A percentile compares a stretch with the other conserved stretches of the same genome.
These are phyloP conservation scores for Myopa tessellatipennis DNA, from an alignment of 2,888 invertebrate species.

Conservation along the genomic window DNA sequence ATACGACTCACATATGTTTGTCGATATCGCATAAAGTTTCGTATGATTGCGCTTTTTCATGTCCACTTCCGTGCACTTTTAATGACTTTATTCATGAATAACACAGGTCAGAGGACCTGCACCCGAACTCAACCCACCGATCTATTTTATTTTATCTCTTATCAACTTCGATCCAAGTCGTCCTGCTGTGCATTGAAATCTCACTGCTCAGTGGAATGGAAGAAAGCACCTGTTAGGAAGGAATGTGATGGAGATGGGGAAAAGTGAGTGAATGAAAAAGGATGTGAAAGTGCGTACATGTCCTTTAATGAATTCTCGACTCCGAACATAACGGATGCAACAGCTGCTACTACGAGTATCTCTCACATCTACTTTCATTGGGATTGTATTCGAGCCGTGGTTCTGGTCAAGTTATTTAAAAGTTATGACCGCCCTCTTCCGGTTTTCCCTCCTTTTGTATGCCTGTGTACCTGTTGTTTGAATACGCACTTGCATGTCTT, in stretches of 20 bases:
- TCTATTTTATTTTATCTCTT: not conserved
- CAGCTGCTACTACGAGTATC: not conserved
- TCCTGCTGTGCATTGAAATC: not conserved
- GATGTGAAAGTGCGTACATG: not conserved
- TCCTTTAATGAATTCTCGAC: not conserved
- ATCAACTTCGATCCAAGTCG: not conserved
- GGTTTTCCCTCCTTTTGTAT: not conserved
- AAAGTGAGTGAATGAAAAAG: too few relatives aligned
- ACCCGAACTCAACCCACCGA: not conserved
- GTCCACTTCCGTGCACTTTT: not conserved
- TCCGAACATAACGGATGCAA: not conserved
- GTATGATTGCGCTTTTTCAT: not conserved
- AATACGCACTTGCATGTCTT: not conserved
- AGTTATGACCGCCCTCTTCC: not conserved
- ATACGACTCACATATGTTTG: not conserved
- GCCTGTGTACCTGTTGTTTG: not conserved
- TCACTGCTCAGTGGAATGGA: not conserved
- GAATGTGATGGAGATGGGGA: not conserved
- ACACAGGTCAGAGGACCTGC: too few relatives aligned
- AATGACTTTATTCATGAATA: not conserved
- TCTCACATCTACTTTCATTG: conserved; percentile 1
- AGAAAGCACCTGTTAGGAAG: not conserved
- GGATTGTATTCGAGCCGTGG: not conserved
- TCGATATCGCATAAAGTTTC: not conserved
- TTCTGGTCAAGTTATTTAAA: conserved; percentile 8